These are phyloP conservation scores for Grapholita molesta DNA, from an alignment of 1,140 invertebrate species.

Conservation along the genomic window DNA sequence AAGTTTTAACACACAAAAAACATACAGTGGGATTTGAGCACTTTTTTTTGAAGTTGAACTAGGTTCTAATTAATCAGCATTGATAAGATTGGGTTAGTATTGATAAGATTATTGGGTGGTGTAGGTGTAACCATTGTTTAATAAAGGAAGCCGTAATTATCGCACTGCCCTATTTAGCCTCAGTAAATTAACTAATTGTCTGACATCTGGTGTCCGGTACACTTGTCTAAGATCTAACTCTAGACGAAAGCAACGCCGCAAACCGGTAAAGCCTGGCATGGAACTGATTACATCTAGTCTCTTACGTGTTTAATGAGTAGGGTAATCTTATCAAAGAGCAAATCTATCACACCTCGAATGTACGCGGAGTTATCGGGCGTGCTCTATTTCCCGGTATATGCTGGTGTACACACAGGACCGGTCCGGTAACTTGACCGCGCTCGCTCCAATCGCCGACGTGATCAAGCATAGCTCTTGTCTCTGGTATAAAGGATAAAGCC, in stretches of 20 bases:
- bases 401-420: background rate
- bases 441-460: background rate
- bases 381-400: slow-evolving; percentile 6
- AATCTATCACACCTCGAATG: background rate
- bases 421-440: background rate
- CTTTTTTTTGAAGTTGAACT: no score
- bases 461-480: no score
- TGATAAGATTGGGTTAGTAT: no score
- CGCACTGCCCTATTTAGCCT: background rate
- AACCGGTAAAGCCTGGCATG: background rate
- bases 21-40: no score
- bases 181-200: no score
- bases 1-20: no score
- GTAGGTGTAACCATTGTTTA: no score
- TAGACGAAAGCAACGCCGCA: background rate
- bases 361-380: background rate
- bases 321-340: background rate
- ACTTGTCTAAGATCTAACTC: background rate
- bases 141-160: background rate
- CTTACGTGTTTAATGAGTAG: background rate
- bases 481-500: no score
- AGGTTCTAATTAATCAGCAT: no score
- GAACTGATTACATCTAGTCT: background rate
- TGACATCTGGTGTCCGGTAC: background rate
- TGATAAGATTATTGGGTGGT: background rate